Base-by-base conservation (phyloP, 2,113 vertebrate genomes). In the Caranx melampygus region DNA sequence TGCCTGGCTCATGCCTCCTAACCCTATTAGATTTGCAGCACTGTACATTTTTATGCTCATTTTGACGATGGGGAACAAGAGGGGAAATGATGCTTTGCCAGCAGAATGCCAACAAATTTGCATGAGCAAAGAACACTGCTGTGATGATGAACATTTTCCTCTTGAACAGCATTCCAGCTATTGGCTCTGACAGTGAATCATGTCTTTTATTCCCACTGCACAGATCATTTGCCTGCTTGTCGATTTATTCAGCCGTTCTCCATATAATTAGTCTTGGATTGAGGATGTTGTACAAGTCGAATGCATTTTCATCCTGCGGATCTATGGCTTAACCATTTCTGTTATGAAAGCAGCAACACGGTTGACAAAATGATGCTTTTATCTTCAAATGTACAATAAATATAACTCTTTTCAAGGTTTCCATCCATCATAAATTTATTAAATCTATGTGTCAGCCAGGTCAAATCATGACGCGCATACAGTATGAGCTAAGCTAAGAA, bases 41-140 rank as follows among this genome's bases (percentile, higher is more conserved):
- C 72, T 15, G 45, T 44, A 44, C 59, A 59, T 71, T 75, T 84
- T 82, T 60, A 72, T 64, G 73, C 42, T 75, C 42, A 31, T 73
- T 85, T 74, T 82, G 21, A 81, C 52, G 13, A 72, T n/a, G 78
- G 81, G 11, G 15, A 79, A 64, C 58, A 66, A 78, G 51, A 54
- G 18, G 35, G 37, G 61, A 71, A 81, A 75, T 72, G 20, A 81
- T 57, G 45, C 58, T 65, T 51, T 13, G 47, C 60, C 55, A 79
- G 68, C 44, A 67, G 60, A 73, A 74, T 4, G 51, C 73, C 62
- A 72, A 59, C n/a, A 70, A 3, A 78, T 79, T 60, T 63, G 35
- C 59, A 73, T 37, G 20, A 54, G 37, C 37, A 58, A 55, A 62
- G 40, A 73, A 74, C 42, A 64, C 13, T 1, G 21, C 76, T 83